Conservation (phyloP, 1,140 invertebrate genomes). For the Temnothorax longispinosus region DNA sequence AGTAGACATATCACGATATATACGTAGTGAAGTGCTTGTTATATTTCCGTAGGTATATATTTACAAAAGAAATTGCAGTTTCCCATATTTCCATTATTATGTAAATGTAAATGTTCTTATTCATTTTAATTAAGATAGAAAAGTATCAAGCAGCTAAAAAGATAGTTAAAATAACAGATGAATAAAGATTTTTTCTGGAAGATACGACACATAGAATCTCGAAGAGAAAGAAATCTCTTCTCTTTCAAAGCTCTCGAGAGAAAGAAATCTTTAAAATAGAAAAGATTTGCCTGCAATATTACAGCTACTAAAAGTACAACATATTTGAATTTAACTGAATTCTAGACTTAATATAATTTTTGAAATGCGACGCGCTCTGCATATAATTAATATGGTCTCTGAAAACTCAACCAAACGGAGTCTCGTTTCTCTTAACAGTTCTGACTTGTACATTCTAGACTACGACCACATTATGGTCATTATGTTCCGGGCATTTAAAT, state of each 20-base stretch:
- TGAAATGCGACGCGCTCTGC: background rate
- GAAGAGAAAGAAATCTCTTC: background rate
- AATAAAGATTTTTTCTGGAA: conserved; percentile 27
- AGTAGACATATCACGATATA: background rate
- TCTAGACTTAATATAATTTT: conserved; percentile 23
- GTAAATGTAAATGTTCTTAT: conserved; percentile 50
- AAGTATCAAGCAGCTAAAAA: background rate
- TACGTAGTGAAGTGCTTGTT: background rate
- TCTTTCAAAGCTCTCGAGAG: conserved; percentile 3
- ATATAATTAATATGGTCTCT: conserved; percentile 10
- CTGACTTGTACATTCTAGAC: background rate
- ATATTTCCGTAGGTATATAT: background rate
- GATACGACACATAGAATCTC: background rate
- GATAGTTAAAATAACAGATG: conserved; percentile 4
- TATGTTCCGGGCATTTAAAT: conserved; percentile 17
- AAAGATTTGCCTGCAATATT: background rate
- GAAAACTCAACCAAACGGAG: conserved; percentile 24
- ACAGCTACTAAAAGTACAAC: conserved; percentile 25
- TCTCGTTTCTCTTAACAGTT: conserved; percentile 3
- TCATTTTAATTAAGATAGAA: conserved; percentile 52
- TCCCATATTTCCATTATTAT: conserved; percentile 51
- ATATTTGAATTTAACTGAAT: conserved; percentile 25
- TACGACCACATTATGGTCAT: background rate
- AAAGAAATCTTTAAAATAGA: conserved; percentile 5
- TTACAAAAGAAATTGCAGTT: conserved; percentile 47